Evolutionary conservation across 2,797 vertebrate species (phyloP), one percentile per base, ranked within the genome.

Genomic region (Epinephelus coioides): DNA sequence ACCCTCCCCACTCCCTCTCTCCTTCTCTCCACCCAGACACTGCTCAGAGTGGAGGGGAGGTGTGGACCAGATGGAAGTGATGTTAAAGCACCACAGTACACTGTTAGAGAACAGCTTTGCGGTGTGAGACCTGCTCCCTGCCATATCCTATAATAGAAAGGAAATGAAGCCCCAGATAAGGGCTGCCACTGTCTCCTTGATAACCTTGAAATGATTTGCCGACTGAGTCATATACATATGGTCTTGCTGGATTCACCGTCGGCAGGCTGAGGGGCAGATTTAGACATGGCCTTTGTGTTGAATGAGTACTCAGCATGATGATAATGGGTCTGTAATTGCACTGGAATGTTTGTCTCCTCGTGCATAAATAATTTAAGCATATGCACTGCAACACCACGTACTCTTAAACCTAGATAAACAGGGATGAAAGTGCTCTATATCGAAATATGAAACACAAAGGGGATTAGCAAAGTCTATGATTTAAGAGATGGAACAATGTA

Each of bases 161-260:
- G 80, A 90, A 91, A 90, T 88, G 55, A 89, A 89, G 84, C 53
- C 51, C 57, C 12, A 78, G 85, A 89, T 90, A 89, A 90, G 82
- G 12, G 77, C 78, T 80, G 73, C 65, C 72, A 83, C 79, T 49
- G 65, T 86, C 69, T 84, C 75, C 73, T 84, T 85, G 62, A 89
- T 90, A 87, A 88, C 82, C 85, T 88, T 91, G 78, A 86, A 84
- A 85, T 83, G 40, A 86, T 79, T 78, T 76, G 66, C 62, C 1
- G 43, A 66, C 71, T 76, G 66, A 70, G 73, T 43, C 67, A 80
- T 69, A 57, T 54, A 66, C 59, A 81, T 73, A 69, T 46, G 75
- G 69, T 34, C 43, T 49, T 6, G 14, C 60, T 80, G 64, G 69
- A 75, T 64, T 76, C 70, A 53, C 2, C 12, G 21, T 14, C 3